phyloP scores from a whole-genome alignment of 2,113 vertebrate species.

The Seriola dumerili region DNA sequence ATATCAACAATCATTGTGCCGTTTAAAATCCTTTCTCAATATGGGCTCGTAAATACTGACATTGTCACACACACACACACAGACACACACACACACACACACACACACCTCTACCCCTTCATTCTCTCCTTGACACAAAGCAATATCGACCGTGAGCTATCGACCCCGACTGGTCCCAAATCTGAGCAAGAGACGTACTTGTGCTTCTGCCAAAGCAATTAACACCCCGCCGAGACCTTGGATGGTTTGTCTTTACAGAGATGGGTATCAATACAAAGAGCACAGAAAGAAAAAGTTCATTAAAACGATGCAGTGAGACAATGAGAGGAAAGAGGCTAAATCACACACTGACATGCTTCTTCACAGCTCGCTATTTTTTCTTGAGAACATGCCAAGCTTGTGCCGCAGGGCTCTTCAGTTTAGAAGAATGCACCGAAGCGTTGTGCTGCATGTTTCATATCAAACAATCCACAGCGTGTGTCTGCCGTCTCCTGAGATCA shows the following conservation, averaged over 20 bases:
- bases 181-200: slow-evolving; percentile 49
- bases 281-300: slow-evolving; percentile 45
- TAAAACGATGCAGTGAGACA: slow-evolving; percentile 43
- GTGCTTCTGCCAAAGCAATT: slow-evolving; percentile 65
- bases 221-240: slow-evolving; percentile 50
- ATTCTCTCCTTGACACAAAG: slow-evolving; percentile 63
- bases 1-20: slow-evolving; percentile 61
- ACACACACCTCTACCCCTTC: not conserved
- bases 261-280: slow-evolving; percentile 35
- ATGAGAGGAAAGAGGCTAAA: slow-evolving; percentile 21
- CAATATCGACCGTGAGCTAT: slow-evolving; percentile 67
- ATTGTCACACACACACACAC: not conserved
- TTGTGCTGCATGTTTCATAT: slow-evolving; percentile 14
- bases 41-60: slow-evolving; percentile 54
- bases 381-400: slow-evolving; percentile 4
- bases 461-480: slow-evolving; percentile 10
- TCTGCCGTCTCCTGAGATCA: slow-evolving; percentile 13
- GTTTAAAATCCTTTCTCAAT: slow-evolving; percentile 67
- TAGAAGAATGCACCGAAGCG: slow-evolving; percentile 1
- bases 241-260: slow-evolving; percentile 37
- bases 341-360: slow-evolving; percentile 9
- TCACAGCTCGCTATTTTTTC: not conserved
- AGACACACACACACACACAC: not conserved
- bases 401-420: slow-evolving; percentile 11
- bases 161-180: slow-evolving; percentile 58